A percentile compares a stretch with the other conserved stretches of the same genome.
These are phyloP conservation scores for Pachypeltis micranthus DNA, from an alignment of 1,140 invertebrate genomes.

Conservation along the genomic window DNA sequence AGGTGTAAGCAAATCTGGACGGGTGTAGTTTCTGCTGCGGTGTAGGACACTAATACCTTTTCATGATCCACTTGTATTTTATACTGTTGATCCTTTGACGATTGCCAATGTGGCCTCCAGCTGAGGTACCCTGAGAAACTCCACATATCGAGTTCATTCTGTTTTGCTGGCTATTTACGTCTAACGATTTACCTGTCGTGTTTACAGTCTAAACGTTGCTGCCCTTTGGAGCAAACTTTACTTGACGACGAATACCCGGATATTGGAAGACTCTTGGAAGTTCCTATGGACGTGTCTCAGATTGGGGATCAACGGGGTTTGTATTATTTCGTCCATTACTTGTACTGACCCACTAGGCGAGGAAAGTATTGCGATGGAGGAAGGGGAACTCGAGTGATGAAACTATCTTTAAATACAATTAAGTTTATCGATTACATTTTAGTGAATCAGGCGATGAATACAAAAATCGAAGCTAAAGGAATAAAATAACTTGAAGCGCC, in stretches of 20 bases:
- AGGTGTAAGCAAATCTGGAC: no score
- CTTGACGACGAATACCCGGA: slow-evolving; percentile 47
- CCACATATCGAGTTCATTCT: slow-evolving; percentile 16
- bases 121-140: background rate
- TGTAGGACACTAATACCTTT: background rate
- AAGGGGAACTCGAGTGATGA: no score
- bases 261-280: slow-evolving; percentile 38
- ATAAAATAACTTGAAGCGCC: no score
- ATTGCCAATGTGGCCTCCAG: background rate
- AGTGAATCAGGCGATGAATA: no score
- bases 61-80: background rate
- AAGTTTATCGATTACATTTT: no score
- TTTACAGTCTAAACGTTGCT: slow-evolving; percentile 1
- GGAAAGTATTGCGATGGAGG: no score
- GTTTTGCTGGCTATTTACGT: slow-evolving; percentile 32
- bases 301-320: slow-evolving; percentile 54
- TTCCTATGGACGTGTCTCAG: slow-evolving; percentile 31
- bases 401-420: no score
- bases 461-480: no score
- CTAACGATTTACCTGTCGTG: no score
- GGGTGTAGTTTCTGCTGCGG: background rate
- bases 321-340: no score
- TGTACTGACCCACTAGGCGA: no score
- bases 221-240: slow-evolving; percentile 55
- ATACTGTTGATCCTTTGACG: background rate